Conservation (phyloP, 2,888 invertebrate species). For the Calephelis perditalis region DNA sequence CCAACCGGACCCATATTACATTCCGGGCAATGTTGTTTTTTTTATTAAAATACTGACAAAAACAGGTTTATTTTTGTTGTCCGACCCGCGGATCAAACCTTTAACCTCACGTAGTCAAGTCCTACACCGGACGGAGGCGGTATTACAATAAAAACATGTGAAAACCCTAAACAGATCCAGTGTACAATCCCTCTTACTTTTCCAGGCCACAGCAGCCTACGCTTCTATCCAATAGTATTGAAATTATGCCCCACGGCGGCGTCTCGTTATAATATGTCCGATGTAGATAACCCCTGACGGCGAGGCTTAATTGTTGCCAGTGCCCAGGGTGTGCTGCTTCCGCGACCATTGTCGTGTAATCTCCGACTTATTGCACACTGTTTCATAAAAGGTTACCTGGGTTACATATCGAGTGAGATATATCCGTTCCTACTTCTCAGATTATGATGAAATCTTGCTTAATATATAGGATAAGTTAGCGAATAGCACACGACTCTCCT, state of each 20-base stretch:
- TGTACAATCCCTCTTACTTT: conserved; percentile 18
- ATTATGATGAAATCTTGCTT: too few relatives aligned
- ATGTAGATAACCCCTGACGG: conserved; percentile 29
- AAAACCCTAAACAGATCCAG: background rate
- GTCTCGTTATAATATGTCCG: conserved; percentile 27
- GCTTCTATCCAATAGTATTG: conserved; percentile 17
- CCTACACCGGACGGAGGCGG: too few relatives aligned
- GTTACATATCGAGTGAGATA: background rate
- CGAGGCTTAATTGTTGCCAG: conserved; percentile 29
- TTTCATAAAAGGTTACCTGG: conserved; percentile 7
- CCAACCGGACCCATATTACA: too few relatives aligned
- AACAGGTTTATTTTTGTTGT: too few relatives aligned
- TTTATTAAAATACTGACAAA: too few relatives aligned
- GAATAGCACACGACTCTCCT: too few relatives aligned
- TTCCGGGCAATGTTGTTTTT: too few relatives aligned
- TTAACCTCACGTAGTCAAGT: too few relatives aligned
- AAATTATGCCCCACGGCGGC: conserved; percentile 25
- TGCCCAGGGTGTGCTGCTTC: conserved; percentile 25
- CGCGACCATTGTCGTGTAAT: conserved; percentile 18
- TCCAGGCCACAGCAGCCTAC: conserved; percentile 20
- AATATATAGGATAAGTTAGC: too few relatives aligned
- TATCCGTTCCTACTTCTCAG: too few relatives aligned
- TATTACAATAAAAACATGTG: too few relatives aligned
- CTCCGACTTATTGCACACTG: background rate
- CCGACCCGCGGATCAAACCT: too few relatives aligned